A percentile compares a stretch with the other conserved stretches of the same genome.
These are phyloP conservation scores for Nematolebias whitei DNA, from an alignment of 2,113 vertebrate species.

Conservation along the genomic window DNA sequence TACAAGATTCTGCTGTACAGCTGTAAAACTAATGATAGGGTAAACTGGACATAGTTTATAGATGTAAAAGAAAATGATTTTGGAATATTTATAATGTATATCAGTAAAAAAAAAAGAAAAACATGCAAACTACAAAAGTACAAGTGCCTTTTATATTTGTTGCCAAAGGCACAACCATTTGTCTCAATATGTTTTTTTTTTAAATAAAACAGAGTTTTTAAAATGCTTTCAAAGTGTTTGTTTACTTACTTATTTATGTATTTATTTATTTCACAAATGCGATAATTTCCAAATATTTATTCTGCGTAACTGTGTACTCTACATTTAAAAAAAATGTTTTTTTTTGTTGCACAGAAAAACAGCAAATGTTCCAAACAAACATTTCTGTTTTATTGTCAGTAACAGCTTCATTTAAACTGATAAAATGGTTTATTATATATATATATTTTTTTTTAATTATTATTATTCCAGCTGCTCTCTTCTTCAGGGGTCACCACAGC, in stretches of 20 bases:
- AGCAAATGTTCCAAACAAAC: no score
- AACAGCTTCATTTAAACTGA: no score
- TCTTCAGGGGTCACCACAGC: no score
- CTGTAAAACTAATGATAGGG: slow-evolving; percentile 83
- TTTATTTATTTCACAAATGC: no score
- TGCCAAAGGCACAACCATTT: slow-evolving; percentile 7
- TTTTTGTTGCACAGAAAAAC: no score
- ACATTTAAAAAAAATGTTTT: no score
- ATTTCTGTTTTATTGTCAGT: no score
- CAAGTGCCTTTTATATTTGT: slow-evolving; percentile 43
- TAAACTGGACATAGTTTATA: slow-evolving; percentile 87
- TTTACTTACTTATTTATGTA: background rate
- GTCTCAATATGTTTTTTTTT: background rate
- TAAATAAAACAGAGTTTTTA: slow-evolving; percentile 15
- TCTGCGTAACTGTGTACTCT: background rate
- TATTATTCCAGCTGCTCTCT: no score
- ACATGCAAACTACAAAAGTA: slow-evolving; percentile 66
- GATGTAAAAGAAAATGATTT: slow-evolving; percentile 84
- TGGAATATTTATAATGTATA: slow-evolving; percentile 90
- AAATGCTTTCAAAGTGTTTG: no score
- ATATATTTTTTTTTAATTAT: no score
- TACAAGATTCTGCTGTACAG: slow-evolving; percentile 83
- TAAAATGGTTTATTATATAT: no score
- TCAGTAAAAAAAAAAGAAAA: slow-evolving; percentile 85
- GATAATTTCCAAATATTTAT: background rate